Conservation (phyloP, 2,888 invertebrate genomes). For the Cosmia trapezina region DNA sequence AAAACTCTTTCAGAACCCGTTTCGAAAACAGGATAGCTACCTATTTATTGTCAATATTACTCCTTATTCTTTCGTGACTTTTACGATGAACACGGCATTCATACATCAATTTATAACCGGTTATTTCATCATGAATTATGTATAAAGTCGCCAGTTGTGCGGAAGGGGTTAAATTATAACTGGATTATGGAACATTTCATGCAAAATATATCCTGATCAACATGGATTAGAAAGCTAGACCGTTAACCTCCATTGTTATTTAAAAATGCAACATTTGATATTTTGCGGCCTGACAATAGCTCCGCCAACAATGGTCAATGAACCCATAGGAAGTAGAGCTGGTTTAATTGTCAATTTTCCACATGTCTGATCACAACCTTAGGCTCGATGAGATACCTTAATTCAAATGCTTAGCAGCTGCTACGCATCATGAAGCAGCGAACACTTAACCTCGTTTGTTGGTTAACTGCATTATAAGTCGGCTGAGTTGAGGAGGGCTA, state of each 20-base stretch:
- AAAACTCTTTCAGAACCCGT: slow-evolving; percentile 74
- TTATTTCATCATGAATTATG: slow-evolving; percentile 78
- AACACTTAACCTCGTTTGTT: slow-evolving; percentile 87
- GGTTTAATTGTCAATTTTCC: slow-evolving; percentile 65
- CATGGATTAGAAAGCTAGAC: slow-evolving; percentile 72
- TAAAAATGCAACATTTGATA: slow-evolving; percentile 72
- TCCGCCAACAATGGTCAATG: slow-evolving; percentile 66
- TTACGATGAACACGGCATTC: slow-evolving; percentile 54
- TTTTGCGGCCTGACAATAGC: slow-evolving; percentile 66
- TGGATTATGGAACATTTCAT: slow-evolving; percentile 71
- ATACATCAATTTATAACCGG: slow-evolving; percentile 74
- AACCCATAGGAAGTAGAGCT: slow-evolving; percentile 67
- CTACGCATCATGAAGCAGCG: slow-evolving; percentile 81
- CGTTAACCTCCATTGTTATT: slow-evolving; percentile 70
- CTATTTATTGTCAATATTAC: slow-evolving; percentile 68
- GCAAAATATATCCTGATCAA: slow-evolving; percentile 70
- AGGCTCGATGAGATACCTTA: slow-evolving; percentile 73
- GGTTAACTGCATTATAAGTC: slow-evolving; percentile 85
- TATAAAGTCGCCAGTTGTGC: slow-evolving; percentile 66
- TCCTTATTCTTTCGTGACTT: slow-evolving; percentile 69
- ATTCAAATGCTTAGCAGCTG: slow-evolving; percentile 83
- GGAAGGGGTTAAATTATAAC: slow-evolving; percentile 78
- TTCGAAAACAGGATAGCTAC: slow-evolving; percentile 68
- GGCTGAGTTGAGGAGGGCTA: slow-evolving; percentile 68
- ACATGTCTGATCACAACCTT: slow-evolving; percentile 74